Base-by-base conservation (phyloP, 1,140 invertebrate genomes). In the Drosophila ironensis region DNA sequence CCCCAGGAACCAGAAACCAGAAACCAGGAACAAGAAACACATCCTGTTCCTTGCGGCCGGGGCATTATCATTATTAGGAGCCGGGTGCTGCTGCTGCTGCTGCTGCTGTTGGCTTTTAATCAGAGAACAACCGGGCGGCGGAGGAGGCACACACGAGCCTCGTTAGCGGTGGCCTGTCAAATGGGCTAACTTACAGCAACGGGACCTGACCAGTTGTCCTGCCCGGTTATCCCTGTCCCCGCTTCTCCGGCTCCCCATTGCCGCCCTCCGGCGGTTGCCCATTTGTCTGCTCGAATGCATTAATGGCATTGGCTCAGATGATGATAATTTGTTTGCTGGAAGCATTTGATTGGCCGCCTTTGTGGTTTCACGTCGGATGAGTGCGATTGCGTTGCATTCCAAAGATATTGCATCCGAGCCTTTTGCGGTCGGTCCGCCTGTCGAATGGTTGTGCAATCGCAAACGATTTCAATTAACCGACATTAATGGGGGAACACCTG, bases 91-190 rank as follows among this genome's bases (percentile, higher is more conserved):
- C n/a, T n/a, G n/a, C n/a, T n/a, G n/a, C 11, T n/a, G 30, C 12
- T 68, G 27, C 33, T 54, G 53, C 54, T 75, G 78, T 37, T 73
- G 71, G 69, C 69, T 64, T 78, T 78, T 78, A 78, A 78, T 78
- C 73, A 78, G 74, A 78, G 69, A 53, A 48, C 59, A 67, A 57
- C 59, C 69, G 35, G 56, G 45, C 28, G 68, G 20, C 19, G 9
- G n/a, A 22, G 25, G 30, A 33, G 28, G 42, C 41, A 38, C 72
- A 50, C 69, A 56, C 19, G 50, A 54, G 70, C 35, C 51, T 69
- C 67, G 67, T 76, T 77, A 67, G 73, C 57, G 19, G 14, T 48
- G 25, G 53, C 17, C 50, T 64, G 67, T 63, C 67, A 74, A 33
- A 74, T 73, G 46, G 16, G 35, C 56, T 42, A 27, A 64, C 46